Conservation (phyloP, 2,113 vertebrate species). For the Paralichthys olivaceus region DNA sequence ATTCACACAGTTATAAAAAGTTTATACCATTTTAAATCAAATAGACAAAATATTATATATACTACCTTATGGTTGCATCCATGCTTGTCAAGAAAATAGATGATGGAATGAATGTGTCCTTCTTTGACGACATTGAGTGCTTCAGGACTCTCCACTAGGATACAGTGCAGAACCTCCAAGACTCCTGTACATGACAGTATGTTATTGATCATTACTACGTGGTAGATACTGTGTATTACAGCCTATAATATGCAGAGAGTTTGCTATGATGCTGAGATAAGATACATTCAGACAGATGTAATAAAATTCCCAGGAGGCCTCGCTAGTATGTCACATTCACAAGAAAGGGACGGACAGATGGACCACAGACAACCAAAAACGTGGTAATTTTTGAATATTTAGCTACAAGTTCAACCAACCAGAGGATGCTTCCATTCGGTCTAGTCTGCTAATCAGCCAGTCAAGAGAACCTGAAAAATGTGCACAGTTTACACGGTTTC, state of each 20-base stretch:
- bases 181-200: slow-evolving; percentile 83
- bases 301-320: no score
- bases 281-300: not conserved
- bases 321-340: no score
- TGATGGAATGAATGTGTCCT: slow-evolving; percentile 93
- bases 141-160: slow-evolving; percentile 94
- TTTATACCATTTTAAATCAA: not conserved
- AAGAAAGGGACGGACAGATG: no score
- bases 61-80: slow-evolving; percentile 92
- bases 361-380: no score
- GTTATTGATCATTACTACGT: not conserved
- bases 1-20: not conserved
- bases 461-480: slow-evolving; percentile 93
- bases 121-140: slow-evolving; percentile 94
- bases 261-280: not conserved
- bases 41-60: not conserved
- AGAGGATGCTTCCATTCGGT: slow-evolving; percentile 91
- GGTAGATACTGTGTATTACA: not conserved
- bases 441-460: slow-evolving; percentile 93
- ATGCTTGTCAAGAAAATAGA: slow-evolving; percentile 93
- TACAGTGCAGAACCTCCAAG: slow-evolving; percentile 94
- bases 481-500: slow-evolving; percentile 94
- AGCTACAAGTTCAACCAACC: slow-evolving; percentile 79
- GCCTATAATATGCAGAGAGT: not conserved
- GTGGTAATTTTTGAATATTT: not conserved